Evolutionary conservation across 2,797 vertebrate genomes (phyloP).

Genomic region (Clamator glandarius): DNA sequence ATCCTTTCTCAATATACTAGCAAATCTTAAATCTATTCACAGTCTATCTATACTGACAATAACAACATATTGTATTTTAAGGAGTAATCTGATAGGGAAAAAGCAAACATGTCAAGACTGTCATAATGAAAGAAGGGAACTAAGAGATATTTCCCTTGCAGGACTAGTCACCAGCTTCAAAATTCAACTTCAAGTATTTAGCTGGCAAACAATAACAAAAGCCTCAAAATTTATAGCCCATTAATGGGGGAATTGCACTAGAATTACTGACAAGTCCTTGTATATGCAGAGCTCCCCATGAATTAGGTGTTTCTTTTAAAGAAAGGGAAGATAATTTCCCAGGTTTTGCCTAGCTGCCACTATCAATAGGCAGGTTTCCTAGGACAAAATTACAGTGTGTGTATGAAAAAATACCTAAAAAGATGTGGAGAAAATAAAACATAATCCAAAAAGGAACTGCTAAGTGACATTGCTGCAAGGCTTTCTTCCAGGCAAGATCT

Average conservation of each 20-base stretch:
- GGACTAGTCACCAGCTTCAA: background rate
- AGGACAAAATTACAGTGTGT: background rate
- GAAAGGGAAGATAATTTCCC: background rate
- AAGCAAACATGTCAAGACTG: background rate
- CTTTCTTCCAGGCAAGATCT: background rate
- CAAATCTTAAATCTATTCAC: background rate
- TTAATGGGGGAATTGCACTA: background rate
- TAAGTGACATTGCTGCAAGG: background rate
- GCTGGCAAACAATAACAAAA: background rate
- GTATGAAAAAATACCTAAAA: background rate
- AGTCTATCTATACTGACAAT: background rate
- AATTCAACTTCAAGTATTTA: background rate
- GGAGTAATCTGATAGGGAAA: background rate
- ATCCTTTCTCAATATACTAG: background rate
- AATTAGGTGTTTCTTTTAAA: background rate
- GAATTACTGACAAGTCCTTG: background rate
- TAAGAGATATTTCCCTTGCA: background rate
- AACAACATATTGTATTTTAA: background rate
- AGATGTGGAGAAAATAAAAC: rapidly evolving
- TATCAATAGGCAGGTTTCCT: background rate
- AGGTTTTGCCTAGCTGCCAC: background rate
- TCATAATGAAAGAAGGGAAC: background rate
- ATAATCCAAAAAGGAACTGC: background rate
- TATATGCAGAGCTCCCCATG: background rate
- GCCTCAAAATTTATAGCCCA: background rate